Evolutionary conservation across 2,113 vertebrate species (phyloP).

Genomic region (Maylandia zebra): DNA sequence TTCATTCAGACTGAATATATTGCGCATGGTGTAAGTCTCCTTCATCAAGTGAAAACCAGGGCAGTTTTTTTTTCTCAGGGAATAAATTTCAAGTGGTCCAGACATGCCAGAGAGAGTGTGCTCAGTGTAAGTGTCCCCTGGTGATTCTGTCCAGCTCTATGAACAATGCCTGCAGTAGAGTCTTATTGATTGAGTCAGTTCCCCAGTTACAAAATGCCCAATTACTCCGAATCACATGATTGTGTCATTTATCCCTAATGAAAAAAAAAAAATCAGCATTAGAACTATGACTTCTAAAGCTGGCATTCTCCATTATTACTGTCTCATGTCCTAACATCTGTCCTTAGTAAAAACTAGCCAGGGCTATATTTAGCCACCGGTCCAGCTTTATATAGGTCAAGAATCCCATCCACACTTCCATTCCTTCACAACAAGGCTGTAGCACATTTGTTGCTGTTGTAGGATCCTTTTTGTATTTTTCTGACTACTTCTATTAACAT

Average conservation of each 20-base stretch:
- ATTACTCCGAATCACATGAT: constrained; percentile 12
- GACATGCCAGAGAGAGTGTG: neutral
- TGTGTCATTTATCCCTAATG: neutral
- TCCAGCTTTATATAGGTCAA: constrained; percentile 66
- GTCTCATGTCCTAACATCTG: constrained; percentile 56
- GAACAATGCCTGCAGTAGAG: constrained; percentile 27
- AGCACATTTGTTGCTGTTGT: neutral
- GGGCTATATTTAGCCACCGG: constrained; percentile 59
- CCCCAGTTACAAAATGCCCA: neutral
- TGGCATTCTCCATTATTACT: constrained; percentile 15
- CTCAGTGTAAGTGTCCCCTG: neutral
- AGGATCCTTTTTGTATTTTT: neutral
- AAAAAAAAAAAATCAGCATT: neutral
- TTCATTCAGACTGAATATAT: neutral
- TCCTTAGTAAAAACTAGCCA: constrained; percentile 46
- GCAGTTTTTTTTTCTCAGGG: constrained; percentile 20
- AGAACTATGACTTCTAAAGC: neutral
- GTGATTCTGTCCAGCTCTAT: neutral
- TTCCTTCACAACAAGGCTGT: neutral
- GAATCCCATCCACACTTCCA: constrained; percentile 37
- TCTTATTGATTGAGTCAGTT: constrained; percentile 21
- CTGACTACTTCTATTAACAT: neutral
- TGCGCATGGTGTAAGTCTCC: neutral
- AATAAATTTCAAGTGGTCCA: constrained; percentile 2
- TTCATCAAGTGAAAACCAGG: constrained; percentile 28